Evolutionary conservation across 2,797 vertebrate species (phyloP), one percentile per base, ranked within the genome.

Genomic region (Phalanger gymnotis): DNA sequence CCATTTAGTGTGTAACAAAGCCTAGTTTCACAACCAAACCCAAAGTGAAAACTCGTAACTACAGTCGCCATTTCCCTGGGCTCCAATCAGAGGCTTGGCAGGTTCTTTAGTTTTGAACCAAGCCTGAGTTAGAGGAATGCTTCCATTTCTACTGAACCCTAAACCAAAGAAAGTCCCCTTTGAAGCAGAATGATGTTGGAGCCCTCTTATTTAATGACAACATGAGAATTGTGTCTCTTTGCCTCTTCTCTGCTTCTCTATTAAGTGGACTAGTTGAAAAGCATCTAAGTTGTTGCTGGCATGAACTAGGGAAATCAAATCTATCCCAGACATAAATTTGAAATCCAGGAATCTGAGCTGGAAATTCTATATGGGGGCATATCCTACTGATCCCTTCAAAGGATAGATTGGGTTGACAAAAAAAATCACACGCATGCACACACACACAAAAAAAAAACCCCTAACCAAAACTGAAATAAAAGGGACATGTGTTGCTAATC

Each of bases 201-300:
- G 25, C 4, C 6, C 7, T 89, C 13, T 87, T 94, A 73, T 81
- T 90, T 93, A 90, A 53, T 92, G 53, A 57, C 16, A 81, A 14
- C 28, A 92, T 81, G 40, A 92, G 91, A 40, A 55, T 25, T 53
- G 27, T 58, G 54, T 55, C 3, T 58, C 7, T 95, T 96, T 94
- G 87, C 25, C 95, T 40, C 53, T 91, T 95, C 90, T 96, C 87
- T 90, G 90, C 87, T 66, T 95, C 96, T 47, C 57, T 92, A 57
- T 95, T 97, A 93, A 96, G 1, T 95, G 92, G 92, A 90, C 66
- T 95, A 34, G 97, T 97, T 95, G 87, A 0, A 51, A 96, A 93
- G 66, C n/a, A 94, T 92, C 34, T 31, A 92, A 55, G 7, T 31
- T 91, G 91, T 92, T 94, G 58, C 93, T 87, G 87, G 94, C 96